A percentile compares a stretch with the other conserved stretches of the same genome.
Conservation (phyloP, 2,113 vertebrate species). For the Excalfactoria chinensis region DNA sequence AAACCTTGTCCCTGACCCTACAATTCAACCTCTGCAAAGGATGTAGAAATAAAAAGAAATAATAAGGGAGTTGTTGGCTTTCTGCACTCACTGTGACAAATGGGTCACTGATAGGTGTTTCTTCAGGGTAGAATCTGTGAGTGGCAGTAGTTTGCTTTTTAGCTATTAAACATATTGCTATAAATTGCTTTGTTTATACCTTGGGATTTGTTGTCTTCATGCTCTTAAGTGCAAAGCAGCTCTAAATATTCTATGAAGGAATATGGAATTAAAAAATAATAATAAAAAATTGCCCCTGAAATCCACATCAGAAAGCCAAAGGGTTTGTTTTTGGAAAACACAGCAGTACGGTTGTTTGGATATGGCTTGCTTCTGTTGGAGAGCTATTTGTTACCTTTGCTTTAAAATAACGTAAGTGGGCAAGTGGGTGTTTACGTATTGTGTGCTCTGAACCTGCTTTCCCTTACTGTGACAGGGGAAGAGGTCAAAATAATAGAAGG, state of each 20-base stretch:
- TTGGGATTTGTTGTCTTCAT: neutral
- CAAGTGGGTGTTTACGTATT: neutral
- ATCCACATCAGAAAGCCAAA: neutral
- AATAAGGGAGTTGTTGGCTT: neutral
- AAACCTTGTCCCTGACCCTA: neutral
- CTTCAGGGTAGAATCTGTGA: neutral
- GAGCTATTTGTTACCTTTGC: neutral
- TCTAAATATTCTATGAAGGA: neutral
- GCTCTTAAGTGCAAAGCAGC: neutral
- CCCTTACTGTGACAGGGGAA: neutral
- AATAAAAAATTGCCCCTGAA: neutral
- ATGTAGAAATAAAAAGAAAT: neutral
- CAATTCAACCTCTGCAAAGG: neutral
- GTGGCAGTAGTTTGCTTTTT: neutral
- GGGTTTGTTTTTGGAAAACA: neutral
- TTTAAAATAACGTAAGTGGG: neutral
- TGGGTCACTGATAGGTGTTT: neutral
- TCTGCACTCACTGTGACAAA: neutral
- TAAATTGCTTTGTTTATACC: neutral
- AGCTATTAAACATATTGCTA: neutral
- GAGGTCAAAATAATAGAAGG: neutral
- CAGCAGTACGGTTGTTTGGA: neutral
- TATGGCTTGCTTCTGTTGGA: neutral
- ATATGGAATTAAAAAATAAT: neutral
- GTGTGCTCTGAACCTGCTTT: neutral